Conservation (phyloP, 2,113 vertebrate species). For the Ivindomyrus marchei region DNA sequence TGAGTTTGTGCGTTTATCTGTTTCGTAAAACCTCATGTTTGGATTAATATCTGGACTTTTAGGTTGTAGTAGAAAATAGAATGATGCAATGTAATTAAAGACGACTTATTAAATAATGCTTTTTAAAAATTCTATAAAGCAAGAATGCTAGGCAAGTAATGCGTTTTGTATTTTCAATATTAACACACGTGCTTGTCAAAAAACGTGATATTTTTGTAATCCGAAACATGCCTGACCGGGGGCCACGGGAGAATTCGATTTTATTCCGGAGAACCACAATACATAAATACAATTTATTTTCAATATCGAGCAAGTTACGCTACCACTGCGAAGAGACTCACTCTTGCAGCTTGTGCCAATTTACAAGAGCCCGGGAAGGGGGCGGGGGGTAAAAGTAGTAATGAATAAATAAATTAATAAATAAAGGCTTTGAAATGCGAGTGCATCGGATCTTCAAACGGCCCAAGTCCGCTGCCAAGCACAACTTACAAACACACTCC, state of each 20-base stretch:
- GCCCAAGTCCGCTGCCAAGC: conserved; percentile 33
- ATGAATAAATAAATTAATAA: conserved; percentile 35
- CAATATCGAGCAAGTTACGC: conserved; percentile 1
- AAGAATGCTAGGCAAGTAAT: background rate
- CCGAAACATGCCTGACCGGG: conserved; percentile 22
- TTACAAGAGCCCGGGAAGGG: background rate
- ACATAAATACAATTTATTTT: conserved; percentile 33
- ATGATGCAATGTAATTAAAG: background rate
- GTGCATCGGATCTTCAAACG: conserved; percentile 24
- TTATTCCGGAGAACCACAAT: conserved; percentile 26
- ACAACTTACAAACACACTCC: conserved; percentile 41
- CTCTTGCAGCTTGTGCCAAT: conserved; percentile 26
- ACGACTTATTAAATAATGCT: background rate
- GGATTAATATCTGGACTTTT: background rate
- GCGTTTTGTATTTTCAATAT: background rate
- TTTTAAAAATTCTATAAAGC: background rate
- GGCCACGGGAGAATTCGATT: background rate
- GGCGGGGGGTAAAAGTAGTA: conserved; percentile 26
- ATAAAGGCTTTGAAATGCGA: conserved; percentile 40
- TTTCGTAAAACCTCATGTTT: background rate
- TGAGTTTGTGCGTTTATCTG: background rate
- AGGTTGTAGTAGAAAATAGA: background rate
- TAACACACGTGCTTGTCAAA: background rate
- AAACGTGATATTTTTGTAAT: conserved; percentile 21
- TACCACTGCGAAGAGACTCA: conserved; percentile 26